Evolutionary conservation across 1,140 invertebrate species (phyloP).

Genomic region (Drosophila chauvacae): DNA sequence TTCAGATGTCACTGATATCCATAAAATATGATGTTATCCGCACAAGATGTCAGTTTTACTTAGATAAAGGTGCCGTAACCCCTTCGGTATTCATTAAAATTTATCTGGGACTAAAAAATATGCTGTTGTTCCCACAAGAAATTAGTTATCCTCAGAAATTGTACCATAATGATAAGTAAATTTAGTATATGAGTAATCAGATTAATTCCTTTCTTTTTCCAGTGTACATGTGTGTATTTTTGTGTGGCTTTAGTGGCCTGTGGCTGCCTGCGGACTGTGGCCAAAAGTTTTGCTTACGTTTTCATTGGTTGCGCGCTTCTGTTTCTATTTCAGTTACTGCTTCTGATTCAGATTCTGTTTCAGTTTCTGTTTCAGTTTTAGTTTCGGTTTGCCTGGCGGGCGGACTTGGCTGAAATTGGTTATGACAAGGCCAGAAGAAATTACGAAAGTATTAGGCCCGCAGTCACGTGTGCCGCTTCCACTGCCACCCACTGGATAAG

Average conservation of each 20-base stretch:
- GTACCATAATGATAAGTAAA: not conserved
- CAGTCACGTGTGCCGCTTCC: conserved; percentile 54
- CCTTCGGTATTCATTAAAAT: too few species aligned
- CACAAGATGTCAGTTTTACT: too few species aligned
- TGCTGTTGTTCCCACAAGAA: too few species aligned
- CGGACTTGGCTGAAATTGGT: conserved; percentile 54
- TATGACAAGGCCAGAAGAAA: conserved; percentile 67
- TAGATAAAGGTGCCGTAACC: too few species aligned
- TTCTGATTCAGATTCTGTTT: conserved; percentile 5
- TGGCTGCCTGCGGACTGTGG: conserved; percentile 12
- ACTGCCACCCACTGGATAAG: conserved; percentile 12
- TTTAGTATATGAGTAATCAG: too few species aligned
- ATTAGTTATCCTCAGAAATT: not conserved
- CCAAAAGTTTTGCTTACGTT: conserved; percentile 67
- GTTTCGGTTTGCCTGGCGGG: conserved; percentile 21
- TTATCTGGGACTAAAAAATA: not conserved
- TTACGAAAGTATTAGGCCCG: conserved; percentile 71
- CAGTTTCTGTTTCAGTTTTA: conserved; percentile 25
- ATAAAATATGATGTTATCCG: too few species aligned
- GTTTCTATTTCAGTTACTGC: conserved; percentile 23
- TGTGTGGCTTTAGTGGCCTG: conserved; percentile 14
- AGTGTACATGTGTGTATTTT: conserved; percentile 19
- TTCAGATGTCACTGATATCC: too few species aligned
- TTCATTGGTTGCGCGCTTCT: conserved; percentile 29
- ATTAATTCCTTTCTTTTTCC: not conserved